These are phyloP conservation scores for Orchestia grillus DNA, from an alignment of 1,140 invertebrate species.

Conservation along the genomic window DNA sequence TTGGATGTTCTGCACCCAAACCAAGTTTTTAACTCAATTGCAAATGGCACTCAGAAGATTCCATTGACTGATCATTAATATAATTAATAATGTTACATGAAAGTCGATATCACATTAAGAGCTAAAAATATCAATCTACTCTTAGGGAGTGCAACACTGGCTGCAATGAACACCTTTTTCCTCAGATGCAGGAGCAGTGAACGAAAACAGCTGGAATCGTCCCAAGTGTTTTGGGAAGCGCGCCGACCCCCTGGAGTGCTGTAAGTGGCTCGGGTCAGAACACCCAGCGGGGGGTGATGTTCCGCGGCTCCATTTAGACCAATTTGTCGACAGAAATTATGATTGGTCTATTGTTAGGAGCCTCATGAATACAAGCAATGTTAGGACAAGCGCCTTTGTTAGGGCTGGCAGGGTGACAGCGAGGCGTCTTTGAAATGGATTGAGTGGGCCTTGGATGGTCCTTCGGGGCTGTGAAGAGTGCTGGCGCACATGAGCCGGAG, in stretches of 20 bases:
- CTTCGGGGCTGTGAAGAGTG: not conserved
- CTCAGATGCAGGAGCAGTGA: not conserved
- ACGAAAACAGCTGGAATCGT: not conserved
- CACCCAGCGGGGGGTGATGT: slow-evolving; percentile 37
- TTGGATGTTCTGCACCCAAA: not conserved
- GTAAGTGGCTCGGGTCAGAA: slow-evolving; percentile 34
- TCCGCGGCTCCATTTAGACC: slow-evolving; percentile 37
- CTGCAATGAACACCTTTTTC: not conserved
- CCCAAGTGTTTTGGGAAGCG: not conserved
- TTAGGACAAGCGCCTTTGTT: slow-evolving; percentile 39
- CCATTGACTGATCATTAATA: not conserved
- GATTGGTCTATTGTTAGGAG: slow-evolving; percentile 46
- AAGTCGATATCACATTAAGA: not conserved
- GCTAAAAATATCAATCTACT: not conserved
- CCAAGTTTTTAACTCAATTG: not conserved
- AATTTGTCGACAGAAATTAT: slow-evolving; percentile 48
- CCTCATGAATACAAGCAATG: slow-evolving; percentile 49
- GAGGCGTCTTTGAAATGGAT: not conserved
- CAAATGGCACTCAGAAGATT: not conserved
- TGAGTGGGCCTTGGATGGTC: not conserved
- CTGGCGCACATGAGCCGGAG: not conserved
- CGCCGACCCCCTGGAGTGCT: slow-evolving; percentile 16
- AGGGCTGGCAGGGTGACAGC: not conserved
- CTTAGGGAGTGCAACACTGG: not conserved
- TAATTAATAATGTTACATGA: not conserved